A percentile compares a stretch with the other conserved stretches of the same genome.
Conservation (phyloP, 2,113 vertebrate species). For the Pelecanoides urinatrix region DNA sequence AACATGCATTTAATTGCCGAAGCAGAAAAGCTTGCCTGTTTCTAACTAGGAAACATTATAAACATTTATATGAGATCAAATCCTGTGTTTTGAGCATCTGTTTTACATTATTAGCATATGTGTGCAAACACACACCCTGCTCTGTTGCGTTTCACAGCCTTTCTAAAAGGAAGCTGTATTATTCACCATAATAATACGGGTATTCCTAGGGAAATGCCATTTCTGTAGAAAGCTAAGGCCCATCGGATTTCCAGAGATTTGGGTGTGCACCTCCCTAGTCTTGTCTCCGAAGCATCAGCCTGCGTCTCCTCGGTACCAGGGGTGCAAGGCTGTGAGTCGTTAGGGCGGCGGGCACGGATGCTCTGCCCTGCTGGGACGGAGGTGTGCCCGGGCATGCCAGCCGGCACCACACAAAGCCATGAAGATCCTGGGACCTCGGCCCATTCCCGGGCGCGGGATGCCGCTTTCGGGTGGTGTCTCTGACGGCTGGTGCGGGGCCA, state of each 20-base stretch:
- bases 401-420: not conserved
- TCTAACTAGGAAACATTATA: not conserved
- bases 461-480: accelerated
- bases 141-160: not conserved
- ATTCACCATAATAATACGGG: not conserved
- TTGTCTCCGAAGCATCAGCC: not conserved
- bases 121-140: not conserved
- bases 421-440: not conserved
- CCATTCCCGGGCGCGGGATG: not conserved
- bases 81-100: not conserved
- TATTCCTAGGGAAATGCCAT: not conserved
- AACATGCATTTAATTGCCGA: not conserved
- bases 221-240: not conserved
- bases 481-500: accelerated
- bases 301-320: not conserved
- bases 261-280: no score
- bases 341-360: accelerated
- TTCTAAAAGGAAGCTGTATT: not conserved
- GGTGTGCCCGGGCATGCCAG: not conserved
- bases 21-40: not conserved
- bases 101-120: not conserved
- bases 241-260: not conserved
- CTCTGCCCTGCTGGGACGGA: not conserved
- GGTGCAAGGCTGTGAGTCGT: not conserved
- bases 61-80: not conserved